Conservation (phyloP, 2,888 invertebrate species). For the Yponomeuta sedellus region DNA sequence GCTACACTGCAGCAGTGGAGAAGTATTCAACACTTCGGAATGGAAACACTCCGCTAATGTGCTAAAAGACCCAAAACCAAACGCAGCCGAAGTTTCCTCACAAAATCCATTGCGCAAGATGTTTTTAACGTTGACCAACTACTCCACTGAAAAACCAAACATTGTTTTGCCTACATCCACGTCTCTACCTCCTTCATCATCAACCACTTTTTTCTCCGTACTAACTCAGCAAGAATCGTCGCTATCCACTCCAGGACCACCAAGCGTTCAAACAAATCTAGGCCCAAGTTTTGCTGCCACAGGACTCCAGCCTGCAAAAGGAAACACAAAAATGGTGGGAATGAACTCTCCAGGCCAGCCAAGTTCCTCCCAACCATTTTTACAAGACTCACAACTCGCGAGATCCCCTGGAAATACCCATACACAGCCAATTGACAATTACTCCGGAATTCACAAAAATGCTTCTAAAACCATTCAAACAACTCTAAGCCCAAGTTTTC, state of each 20-base stretch:
- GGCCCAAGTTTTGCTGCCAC: too few species aligned
- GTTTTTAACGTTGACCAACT: constrained; percentile 45
- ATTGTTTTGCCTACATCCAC: constrained; percentile 25
- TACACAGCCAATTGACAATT: constrained; percentile 25
- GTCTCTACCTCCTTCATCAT: constrained; percentile 15
- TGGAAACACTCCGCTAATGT: constrained; percentile 67
- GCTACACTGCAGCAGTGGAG: constrained; percentile 63
- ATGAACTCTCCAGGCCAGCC: too few species aligned
- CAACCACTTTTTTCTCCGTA: neutral
- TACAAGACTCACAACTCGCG: neutral
- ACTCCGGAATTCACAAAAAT: constrained; percentile 42
- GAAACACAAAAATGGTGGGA: too few species aligned
- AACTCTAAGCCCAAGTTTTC: too few species aligned
- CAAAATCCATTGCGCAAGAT: constrained; percentile 60
- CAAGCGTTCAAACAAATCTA: too few species aligned
- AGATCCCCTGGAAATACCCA: neutral
- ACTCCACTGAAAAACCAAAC: constrained; percentile 49
- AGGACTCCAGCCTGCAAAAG: too few species aligned
- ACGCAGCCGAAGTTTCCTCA: constrained; percentile 57
- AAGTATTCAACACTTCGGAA: constrained; percentile 46
- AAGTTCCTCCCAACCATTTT: neutral
- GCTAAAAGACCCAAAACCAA: constrained; percentile 43
- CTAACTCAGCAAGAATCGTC: neutral
- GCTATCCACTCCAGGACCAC: neutral
- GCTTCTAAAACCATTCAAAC: constrained; percentile 32